Base-by-base conservation (phyloP, 1,140 invertebrate species). In the Nasonia giraulti region DNA sequence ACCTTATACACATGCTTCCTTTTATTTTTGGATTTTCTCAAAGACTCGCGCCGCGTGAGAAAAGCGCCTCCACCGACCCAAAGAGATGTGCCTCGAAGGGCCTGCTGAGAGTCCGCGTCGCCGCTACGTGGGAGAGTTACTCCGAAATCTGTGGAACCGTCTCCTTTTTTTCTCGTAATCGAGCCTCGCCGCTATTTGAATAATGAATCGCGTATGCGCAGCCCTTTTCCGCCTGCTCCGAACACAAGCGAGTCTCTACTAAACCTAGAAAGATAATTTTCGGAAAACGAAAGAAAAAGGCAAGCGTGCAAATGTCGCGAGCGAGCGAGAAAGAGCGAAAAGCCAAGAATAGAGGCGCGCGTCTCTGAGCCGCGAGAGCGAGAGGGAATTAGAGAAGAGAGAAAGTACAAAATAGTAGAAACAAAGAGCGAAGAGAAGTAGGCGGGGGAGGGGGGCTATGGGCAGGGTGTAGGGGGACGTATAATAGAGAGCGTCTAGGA, bases 321-420 rank as follows among this genome's bases (percentile, higher is more conserved):
- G 74, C 8, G 37, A 7, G 55, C 4, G 55, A 62, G 55, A 62
- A 62, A 62, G 55, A 62, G 20, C 55, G 17, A 62, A 6, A 2
- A n/a, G 55, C 50, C 14, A 69, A 83, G 50, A 77, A 77, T 77
- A 77, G 37, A 7, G 37, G 44, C 14, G 69, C 20, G 27, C 37
- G 73, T 82, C 47, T 82, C 50, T 33, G 0, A 4, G 33, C 33
- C 33, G 33, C 14, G 73, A n/a, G n/a, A 73, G 33, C n/a, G 33
- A 75, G 71, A 82, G 73, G 37, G 74, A 76, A 83, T 76, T 31
- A 44, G 23, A 69, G 81, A 77, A 77, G n/a, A 83, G 75, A 78
- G 75, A 78, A 71, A 78, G 66, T 83, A 78, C 47, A 62, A 83
- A 83, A 83, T 78, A 68, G 62, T 80, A 83, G 75, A 78, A 83